Evolutionary conservation across 2,113 vertebrate species (phyloP).

Genomic region (Gorilla gorilla): DNA sequence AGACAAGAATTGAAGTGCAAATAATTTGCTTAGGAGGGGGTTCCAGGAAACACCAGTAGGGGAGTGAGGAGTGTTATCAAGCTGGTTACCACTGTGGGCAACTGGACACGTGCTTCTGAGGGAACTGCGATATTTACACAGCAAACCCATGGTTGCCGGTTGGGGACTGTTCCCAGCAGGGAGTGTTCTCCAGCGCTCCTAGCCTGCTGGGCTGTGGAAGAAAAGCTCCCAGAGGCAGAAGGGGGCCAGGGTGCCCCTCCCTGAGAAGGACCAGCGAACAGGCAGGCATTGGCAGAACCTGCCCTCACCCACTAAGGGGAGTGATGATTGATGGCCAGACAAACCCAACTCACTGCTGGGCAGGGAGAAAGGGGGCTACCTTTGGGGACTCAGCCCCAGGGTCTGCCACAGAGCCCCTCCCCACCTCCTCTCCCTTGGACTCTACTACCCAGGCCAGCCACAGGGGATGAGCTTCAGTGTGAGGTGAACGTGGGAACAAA

Average conservation of each 20-base stretch:
- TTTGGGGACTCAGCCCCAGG: neutral
- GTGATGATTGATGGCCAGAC: neutral
- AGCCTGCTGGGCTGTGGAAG: neutral
- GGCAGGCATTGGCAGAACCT: neutral
- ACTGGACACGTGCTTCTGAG: rapidly evolving
- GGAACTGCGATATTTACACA: neutral
- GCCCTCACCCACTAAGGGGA: neutral
- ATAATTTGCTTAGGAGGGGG: neutral
- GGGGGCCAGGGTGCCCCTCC: neutral
- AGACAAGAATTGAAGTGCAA: neutral
- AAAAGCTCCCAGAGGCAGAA: neutral
- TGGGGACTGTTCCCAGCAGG: neutral
- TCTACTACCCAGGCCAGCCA: neutral
- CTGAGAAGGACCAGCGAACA: neutral
- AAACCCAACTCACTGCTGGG: no score
- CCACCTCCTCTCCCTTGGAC: neutral
- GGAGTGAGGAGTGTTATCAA: neutral
- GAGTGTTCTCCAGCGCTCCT: neutral
- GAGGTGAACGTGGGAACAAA: neutral
- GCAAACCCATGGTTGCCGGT: neutral
- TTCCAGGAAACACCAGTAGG: neutral
- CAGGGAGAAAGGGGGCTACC: neutral
- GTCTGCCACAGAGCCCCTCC: no score
- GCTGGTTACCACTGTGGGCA: rapidly evolving
- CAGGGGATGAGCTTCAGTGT: neutral